These are phyloP conservation scores for Enteromius mattozi DNA, from an alignment of 2,797 vertebrate species.

Conservation along the genomic window DNA sequence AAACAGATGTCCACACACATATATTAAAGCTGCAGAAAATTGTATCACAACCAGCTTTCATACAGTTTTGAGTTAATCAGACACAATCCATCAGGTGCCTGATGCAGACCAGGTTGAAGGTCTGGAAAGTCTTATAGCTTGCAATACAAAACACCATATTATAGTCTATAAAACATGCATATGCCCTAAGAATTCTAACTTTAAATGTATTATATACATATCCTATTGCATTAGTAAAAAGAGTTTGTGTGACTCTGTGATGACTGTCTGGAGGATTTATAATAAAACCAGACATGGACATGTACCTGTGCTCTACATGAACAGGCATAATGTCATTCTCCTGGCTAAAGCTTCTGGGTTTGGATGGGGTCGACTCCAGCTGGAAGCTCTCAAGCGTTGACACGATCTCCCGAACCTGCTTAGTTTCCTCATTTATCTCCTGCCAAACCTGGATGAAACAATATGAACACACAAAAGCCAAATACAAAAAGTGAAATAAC, in stretches of 20 bases:
- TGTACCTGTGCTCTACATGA: constrained; percentile 88
- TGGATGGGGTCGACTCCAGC: constrained; percentile 83
- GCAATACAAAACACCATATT: not conserved
- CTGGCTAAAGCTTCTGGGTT: constrained; percentile 81
- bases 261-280: not conserved
- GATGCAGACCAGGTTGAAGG: too few species aligned
- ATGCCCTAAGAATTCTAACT: not conserved
- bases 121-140: not conserved
- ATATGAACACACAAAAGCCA: not conserved
- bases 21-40: not conserved
- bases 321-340: constrained; percentile 88
- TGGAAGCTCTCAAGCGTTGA: constrained; percentile 92
- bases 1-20: not conserved
- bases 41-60: not conserved
- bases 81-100: not conserved
- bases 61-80: not conserved
- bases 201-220: not conserved
- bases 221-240: not conserved
- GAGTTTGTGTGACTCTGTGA: not conserved
- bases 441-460: constrained; percentile 86
- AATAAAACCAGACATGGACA: not conserved
- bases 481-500: not conserved
- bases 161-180: not conserved
- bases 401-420: constrained; percentile 95
- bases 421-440: constrained; percentile 92